These are phyloP conservation scores for Macropis europaea DNA, from an alignment of 2,888 invertebrate species.

Conservation along the genomic window DNA sequence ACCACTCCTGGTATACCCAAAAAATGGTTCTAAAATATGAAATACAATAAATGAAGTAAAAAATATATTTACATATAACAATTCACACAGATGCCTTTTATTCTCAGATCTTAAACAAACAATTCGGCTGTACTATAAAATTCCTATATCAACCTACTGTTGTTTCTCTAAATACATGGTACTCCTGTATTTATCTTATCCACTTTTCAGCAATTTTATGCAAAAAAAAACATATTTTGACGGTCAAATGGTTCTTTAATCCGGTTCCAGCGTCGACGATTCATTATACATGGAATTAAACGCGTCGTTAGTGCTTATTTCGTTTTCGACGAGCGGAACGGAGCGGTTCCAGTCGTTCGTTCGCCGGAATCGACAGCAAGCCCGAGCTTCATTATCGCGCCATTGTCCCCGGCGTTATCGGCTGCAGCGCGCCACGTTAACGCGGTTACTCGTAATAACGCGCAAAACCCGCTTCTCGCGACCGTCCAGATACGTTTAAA, in stretches of 20 bases:
- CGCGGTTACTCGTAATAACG: conserved; percentile 23
- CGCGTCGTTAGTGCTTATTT: conserved; percentile 41
- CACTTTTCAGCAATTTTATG: too few relatives aligned
- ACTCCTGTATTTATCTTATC: too few relatives aligned
- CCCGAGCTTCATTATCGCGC: conserved; percentile 27
- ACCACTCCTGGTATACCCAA: too few relatives aligned
- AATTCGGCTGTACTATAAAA: too few relatives aligned
- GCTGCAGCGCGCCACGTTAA: conserved; percentile 10
- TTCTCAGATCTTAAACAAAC: too few relatives aligned
- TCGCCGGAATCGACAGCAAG: conserved; percentile 9
- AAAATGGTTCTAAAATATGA: too few relatives aligned
- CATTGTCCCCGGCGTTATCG: conserved; percentile 28
- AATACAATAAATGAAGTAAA: too few relatives aligned
- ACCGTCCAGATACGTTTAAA: conserved; percentile 26
- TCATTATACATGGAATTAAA: conserved; percentile 33
- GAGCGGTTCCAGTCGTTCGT: conserved; percentile 14
- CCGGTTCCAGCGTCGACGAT: not conserved
- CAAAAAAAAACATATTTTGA: too few relatives aligned
- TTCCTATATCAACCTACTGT: too few relatives aligned
- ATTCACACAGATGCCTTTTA: too few relatives aligned
- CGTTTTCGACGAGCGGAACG: conserved; percentile 8
- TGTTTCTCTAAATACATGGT: too few relatives aligned
- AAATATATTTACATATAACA: too few relatives aligned
- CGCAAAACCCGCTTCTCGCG: not conserved
- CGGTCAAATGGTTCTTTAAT: not conserved